Evolutionary conservation across 2,113 vertebrate genomes (phyloP), one percentile per base, ranked within the genome.

Genomic region (Proterorhinus semilunaris): DNA sequence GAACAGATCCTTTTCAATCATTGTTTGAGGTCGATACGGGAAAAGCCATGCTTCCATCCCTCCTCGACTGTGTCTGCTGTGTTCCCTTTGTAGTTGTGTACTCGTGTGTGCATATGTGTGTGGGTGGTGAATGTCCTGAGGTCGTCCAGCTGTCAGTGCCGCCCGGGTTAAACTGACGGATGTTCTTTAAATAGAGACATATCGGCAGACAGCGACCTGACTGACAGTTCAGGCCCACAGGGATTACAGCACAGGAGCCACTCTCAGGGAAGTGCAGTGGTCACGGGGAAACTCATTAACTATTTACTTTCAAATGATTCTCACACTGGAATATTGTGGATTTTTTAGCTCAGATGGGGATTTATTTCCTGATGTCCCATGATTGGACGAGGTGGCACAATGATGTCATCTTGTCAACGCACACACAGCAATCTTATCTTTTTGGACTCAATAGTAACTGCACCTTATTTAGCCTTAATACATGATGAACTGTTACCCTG

Each of bases 91-190:
- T 11, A 62, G 21, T 16, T 79, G 13, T 51, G 36, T 47, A 66
- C 12, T 8, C 52, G 65, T 71, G 49, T 76, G 49, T 47, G 44
- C 51, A 58, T 51, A 15, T 47, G 43, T 64, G 12, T 48, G 17
- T 75, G 69, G 15, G 54, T 27, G 73, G 69, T 67, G 58, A 75
- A 45, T 68, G 58, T 62, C 71, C 71, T 16, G 57, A 67, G 66
- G 57, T 80, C 74, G 77, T 82, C 75, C 66, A 74, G 59, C 67
- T 76, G 76, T 81, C 85, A 76, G 48, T 78, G 59, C 66, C 54
- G 27, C 66, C 74, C 55, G 58, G 71, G 74, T 78, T 81, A 73
- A 71, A 79, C 55, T 27, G 77, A 79, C 65, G 64, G 75, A 75
- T 66, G 78, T 76, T 69, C 71, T 79, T 69, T 72, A 76, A 66